These are phyloP conservation scores for Argyrosomus japonicus DNA, from an alignment of 2,113 vertebrate genomes.

Conservation along the genomic window DNA sequence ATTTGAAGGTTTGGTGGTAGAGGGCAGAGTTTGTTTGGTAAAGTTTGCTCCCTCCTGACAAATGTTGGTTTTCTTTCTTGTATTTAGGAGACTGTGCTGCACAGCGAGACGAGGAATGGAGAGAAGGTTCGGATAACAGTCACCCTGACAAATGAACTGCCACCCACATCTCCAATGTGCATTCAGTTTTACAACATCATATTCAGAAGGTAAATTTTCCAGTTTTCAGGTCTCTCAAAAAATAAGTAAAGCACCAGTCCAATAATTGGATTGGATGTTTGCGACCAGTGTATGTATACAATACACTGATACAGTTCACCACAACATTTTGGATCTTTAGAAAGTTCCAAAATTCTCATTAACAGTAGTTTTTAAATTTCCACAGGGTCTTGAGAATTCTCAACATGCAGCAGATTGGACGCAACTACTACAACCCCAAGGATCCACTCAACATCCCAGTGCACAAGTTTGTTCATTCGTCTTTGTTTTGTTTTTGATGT, in stretches of 20 bases:
- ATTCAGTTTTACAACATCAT: slow-evolving; percentile 97
- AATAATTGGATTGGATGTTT: not conserved
- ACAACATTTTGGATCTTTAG: not conserved
- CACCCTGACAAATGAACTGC: slow-evolving; percentile 92
- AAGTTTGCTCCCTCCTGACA: not conserved
- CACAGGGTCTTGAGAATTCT: slow-evolving; percentile 92
- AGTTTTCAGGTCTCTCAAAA: not conserved
- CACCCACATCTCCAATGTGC: slow-evolving; percentile 92
- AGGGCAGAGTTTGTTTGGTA: not conserved
- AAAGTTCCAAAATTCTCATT: not conserved
- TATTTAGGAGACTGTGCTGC: slow-evolving; percentile 89
- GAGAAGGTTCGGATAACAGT: slow-evolving; percentile 91
- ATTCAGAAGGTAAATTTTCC: slow-evolving; percentile 88
- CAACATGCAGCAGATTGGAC: slow-evolving; percentile 95
- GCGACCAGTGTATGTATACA: not conserved
- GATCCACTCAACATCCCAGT: slow-evolving; percentile 90
- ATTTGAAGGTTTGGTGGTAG: not conserved
- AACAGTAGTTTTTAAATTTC: not conserved
- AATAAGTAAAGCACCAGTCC: no score
- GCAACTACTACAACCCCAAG: slow-evolving; percentile 92
- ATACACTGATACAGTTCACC: not conserved
- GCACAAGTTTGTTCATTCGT: slow-evolving; percentile 84
- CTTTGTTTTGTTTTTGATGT: no score
- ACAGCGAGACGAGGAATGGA: slow-evolving; percentile 87
- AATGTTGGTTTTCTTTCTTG: not conserved